Evolutionary conservation across 2,888 invertebrate genomes (phyloP).

Genomic region (Drosophila neonasuta): DNA sequence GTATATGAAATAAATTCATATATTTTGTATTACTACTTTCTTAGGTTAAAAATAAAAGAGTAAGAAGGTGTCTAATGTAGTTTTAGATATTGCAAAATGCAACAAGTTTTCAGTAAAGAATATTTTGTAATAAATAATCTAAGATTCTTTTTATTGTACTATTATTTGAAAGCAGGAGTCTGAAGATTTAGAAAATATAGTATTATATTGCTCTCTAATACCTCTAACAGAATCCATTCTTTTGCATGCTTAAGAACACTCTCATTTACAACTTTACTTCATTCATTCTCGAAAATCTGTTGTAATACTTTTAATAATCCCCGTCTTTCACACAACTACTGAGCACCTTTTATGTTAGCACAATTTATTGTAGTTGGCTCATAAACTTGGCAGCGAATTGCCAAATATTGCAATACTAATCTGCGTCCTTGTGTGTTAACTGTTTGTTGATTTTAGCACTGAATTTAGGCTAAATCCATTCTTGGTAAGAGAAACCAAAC

Average conservation of each 20-base stretch:
- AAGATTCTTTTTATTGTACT: no score
- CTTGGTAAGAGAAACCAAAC: slow-evolving; percentile 33
- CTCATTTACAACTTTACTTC: neutral
- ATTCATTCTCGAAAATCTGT: neutral
- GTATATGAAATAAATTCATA: no score
- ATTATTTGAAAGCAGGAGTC: no score
- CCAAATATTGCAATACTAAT: slow-evolving; percentile 8
- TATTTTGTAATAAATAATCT: no score
- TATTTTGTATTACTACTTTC: no score
- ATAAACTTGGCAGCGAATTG: slow-evolving; percentile 11
- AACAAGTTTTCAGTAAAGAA: no score
- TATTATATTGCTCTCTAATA: neutral
- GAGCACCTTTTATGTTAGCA: neutral
- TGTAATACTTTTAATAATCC: neutral
- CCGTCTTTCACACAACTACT: slow-evolving; percentile 1
- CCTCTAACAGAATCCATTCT: neutral
- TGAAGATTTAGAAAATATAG: no score
- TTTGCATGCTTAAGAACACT: neutral
- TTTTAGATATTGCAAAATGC: no score
- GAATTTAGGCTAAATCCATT: slow-evolving; percentile 41
- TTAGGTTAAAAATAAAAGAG: no score
- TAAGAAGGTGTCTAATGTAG: no score
- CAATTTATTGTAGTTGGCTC: neutral
- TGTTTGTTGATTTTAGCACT: slow-evolving; percentile 58
- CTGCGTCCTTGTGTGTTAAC: slow-evolving; percentile 35